Conservation (phyloP, 2,113 vertebrate species). For the Toxotes jaculatrix region DNA sequence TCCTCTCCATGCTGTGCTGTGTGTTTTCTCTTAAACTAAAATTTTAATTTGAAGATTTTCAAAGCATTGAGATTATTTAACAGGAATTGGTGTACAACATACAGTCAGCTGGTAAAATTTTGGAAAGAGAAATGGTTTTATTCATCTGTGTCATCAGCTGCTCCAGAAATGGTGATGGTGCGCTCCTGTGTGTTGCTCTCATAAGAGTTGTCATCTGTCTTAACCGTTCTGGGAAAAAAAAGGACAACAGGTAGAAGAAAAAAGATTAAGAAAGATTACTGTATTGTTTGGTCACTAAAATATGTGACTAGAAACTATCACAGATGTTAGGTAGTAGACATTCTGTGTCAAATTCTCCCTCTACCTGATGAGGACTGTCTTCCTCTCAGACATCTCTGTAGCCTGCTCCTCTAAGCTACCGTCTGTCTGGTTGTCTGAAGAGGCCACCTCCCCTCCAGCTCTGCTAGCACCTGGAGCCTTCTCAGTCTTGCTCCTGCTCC, state of each 20-base stretch:
- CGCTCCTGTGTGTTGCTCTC: conserved; percentile 79
- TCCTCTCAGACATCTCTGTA: conserved; percentile 79
- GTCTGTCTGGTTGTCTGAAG: conserved; percentile 49
- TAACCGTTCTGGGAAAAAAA: conserved; percentile 77
- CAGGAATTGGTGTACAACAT: neutral
- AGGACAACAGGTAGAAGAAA: neutral
- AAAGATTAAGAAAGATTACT: neutral
- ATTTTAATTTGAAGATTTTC: neutral
- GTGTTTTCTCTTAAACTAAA: conserved; percentile 1
- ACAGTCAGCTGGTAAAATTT: neutral
- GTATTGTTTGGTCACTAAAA: neutral
- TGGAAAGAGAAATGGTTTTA: conserved; percentile 27
- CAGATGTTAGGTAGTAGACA: neutral
- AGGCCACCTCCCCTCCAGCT: neutral
- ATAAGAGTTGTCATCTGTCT: conserved; percentile 74
- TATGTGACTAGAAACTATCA: neutral
- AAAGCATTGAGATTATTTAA: neutral
- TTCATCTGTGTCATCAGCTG: conserved; percentile 83
- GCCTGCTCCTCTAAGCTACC: conserved; percentile 63
- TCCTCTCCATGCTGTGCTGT: neutral
- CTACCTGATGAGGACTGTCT: conserved; percentile 84
- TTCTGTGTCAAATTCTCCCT: neutral
- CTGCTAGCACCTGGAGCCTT: neutral
- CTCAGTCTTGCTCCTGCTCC: neutral
- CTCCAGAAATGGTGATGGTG: conserved; percentile 82